Percentiles rank a stretch among this genome's conserved stretches.
Conservation (phyloP, 2,888 invertebrate genomes). For the Amphiduros pacificus region DNA sequence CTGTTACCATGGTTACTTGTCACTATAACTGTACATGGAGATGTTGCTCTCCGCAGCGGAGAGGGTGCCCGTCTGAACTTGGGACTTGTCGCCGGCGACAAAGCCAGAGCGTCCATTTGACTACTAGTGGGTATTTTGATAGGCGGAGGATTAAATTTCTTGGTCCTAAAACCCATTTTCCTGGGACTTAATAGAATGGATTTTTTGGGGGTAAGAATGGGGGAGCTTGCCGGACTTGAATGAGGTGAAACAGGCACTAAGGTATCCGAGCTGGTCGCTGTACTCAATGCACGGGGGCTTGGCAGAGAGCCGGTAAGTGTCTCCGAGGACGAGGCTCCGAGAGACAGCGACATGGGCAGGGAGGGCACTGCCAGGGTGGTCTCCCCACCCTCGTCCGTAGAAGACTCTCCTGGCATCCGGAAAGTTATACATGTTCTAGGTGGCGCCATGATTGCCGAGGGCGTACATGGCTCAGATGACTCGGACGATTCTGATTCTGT, state of each 20-base stretch:
- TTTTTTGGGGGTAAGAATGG: conserved; percentile 43
- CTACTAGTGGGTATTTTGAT: conserved; percentile 23
- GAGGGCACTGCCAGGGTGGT: conserved; percentile 18
- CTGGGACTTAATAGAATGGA: not conserved
- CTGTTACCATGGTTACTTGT: conserved; percentile 17
- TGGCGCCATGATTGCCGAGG: conserved; percentile 3
- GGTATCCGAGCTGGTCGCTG: conserved; percentile 52
- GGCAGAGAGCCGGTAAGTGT: conserved; percentile 33
- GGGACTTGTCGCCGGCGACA: conserved; percentile 48
- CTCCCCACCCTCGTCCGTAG: conserved; percentile 14
- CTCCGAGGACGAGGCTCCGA: conserved; percentile 40
- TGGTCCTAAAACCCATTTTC: conserved; percentile 22
- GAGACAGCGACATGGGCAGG: not conserved
- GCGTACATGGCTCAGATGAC: conserved; percentile 2
- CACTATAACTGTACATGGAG: conserved; percentile 16
- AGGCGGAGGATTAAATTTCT: conserved; percentile 24
- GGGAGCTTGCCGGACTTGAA: conserved; percentile 50
- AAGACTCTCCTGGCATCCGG: conserved; percentile 10
- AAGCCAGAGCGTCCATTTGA: conserved; percentile 43
- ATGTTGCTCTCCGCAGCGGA: conserved; percentile 24
- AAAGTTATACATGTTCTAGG: not conserved
- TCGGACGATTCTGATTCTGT: conserved; percentile 17
- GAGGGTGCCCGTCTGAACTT: conserved; percentile 36
- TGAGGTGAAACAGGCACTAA: conserved; percentile 51
- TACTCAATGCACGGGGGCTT: conserved; percentile 36